Evolutionary conservation across 2,113 vertebrate species (phyloP).

Genomic region (Carollia perspicillata): DNA sequence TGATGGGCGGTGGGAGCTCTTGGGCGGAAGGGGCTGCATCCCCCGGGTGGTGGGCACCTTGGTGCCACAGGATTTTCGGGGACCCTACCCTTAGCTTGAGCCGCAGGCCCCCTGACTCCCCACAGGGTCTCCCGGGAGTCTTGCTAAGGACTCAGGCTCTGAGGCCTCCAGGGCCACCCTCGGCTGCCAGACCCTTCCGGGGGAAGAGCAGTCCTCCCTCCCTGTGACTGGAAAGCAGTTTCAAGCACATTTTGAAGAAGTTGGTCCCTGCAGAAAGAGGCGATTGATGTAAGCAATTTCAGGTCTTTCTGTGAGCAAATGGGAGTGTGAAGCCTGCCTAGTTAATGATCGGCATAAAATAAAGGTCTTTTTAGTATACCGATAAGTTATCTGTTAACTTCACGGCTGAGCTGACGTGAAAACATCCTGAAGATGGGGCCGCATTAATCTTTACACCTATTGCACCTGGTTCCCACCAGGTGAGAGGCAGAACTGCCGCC

Average conservation of each 20-base stretch:
- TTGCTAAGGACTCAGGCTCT: background rate
- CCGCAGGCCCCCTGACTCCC: background rate
- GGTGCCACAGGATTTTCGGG: background rate
- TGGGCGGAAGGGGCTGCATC: rapidly evolving
- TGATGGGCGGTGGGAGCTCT: rapidly evolving
- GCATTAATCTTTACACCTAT: constrained; percentile 48
- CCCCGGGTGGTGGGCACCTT: background rate
- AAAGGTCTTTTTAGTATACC: constrained; percentile 73
- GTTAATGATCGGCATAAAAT: constrained; percentile 81
- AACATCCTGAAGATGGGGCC: constrained; percentile 51
- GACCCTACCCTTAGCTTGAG: background rate
- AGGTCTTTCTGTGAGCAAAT: constrained; percentile 72
- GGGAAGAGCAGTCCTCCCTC: background rate
- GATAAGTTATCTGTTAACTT: constrained; percentile 79
- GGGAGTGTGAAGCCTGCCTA: constrained; percentile 75
- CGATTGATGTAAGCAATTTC: constrained; percentile 76
- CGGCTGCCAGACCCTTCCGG: background rate
- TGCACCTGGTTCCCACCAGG: background rate
- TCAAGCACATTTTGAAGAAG: background rate
- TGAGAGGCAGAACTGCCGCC: background rate
- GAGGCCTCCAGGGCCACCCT: background rate
- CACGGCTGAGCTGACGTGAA: constrained; percentile 74
- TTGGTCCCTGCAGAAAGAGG: constrained; percentile 61
- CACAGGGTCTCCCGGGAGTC: background rate
- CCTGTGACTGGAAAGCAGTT: constrained; percentile 2